Evolutionary conservation across 2,888 invertebrate genomes (phyloP).

Genomic region (Cantharis nigra): DNA sequence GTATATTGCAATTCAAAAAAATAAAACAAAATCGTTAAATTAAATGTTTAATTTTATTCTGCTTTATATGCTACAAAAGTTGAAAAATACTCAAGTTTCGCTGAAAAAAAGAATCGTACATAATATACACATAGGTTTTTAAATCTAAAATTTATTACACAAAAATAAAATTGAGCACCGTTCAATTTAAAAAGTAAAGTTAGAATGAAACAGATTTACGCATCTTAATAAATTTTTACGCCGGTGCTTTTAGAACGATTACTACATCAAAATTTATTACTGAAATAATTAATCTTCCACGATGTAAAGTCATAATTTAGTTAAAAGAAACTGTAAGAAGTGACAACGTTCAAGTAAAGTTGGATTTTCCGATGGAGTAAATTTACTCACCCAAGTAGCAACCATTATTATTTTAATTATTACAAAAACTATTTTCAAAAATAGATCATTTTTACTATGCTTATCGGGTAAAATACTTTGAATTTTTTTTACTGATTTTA

Average conservation of each 20-base stretch:
- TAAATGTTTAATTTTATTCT: neutral
- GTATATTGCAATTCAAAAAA: neutral
- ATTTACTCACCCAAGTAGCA: conserved; percentile 19
- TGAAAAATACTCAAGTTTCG: neutral
- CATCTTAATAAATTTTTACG: neutral
- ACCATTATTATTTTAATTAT: conserved; percentile 40
- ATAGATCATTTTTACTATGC: conserved; percentile 40
- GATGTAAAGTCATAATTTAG: neutral
- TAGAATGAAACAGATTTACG: neutral
- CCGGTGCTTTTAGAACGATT: neutral
- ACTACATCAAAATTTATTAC: neutral
- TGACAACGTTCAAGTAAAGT: neutral
- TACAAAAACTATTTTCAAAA: conserved; percentile 52
- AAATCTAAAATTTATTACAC: neutral
- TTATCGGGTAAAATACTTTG: conserved; percentile 1
- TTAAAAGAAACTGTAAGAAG: neutral
- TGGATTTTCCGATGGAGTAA: neutral
- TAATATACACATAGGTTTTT: neutral
- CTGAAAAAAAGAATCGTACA: neutral
- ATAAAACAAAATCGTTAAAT: neutral
- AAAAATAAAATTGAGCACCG: neutral
- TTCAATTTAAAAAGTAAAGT: neutral
- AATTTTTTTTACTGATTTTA: neutral
- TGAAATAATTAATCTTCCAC: neutral
- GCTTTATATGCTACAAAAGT: neutral